Evolutionary conservation across 1,140 invertebrate genomes (phyloP).

Genomic region (Macrostomum lignano): DNA sequence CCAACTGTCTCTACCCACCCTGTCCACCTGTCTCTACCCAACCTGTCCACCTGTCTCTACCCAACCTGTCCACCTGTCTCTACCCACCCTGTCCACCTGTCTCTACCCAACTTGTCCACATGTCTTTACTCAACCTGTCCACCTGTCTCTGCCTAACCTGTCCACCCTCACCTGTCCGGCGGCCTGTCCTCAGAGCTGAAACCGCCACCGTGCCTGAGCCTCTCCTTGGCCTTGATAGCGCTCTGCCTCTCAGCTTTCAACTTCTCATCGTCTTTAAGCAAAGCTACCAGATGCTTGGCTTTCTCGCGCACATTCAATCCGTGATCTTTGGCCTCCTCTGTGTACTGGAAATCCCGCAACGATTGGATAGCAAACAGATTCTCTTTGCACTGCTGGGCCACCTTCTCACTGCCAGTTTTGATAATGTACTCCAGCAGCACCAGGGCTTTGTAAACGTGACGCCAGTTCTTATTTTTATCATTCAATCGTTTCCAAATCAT

Average conservation of each 20-base stretch:
- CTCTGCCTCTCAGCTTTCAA: constrained; percentile 74
- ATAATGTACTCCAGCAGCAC: constrained; percentile 79
- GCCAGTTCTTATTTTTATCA: constrained; percentile 94
- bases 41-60: no score
- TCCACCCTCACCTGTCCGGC: no score
- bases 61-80: no score
- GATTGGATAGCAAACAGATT: constrained; percentile 16
- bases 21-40: no score
- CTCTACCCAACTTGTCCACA: no score
- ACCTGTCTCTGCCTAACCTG: no score
- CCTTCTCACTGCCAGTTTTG: constrained; percentile 79
- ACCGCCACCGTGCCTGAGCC: no score
- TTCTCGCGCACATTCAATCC: constrained; percentile 90
- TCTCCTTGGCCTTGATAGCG: constrained; percentile 83
- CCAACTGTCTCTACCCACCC: no score
- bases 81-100: no score
- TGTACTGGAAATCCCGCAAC: constrained; percentile 60
- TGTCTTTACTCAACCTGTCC: no score
- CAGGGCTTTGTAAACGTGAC: constrained; percentile 93
- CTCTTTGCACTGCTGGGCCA: constrained; percentile 8
- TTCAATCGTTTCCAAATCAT: constrained; percentile 97
- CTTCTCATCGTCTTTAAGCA: constrained; percentile 81
- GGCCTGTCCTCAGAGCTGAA: no score
- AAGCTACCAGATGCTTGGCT: constrained; percentile 71
- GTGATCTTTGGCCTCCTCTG: constrained; percentile 92